Percentiles rank a stretch among this genome's conserved stretches.
These are phyloP conservation scores for Thecocarcelia acutangulata DNA, from an alignment of 2,888 invertebrate genomes.

Conservation along the genomic window DNA sequence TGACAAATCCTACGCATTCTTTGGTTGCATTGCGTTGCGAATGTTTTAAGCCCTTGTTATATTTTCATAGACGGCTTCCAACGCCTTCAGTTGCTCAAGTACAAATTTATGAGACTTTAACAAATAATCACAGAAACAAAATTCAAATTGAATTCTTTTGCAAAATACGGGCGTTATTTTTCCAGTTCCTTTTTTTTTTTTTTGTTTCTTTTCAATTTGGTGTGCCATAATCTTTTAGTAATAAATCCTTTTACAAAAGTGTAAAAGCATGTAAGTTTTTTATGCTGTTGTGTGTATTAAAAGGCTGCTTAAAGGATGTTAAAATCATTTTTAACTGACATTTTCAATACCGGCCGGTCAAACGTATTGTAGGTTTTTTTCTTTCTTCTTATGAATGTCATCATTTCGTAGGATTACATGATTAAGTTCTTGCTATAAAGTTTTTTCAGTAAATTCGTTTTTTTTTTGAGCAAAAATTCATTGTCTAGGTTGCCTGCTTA, in stretches of 20 bases:
- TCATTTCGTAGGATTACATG: conserved; percentile 51
- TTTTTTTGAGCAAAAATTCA: conserved; percentile 24
- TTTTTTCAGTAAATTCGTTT: background rate
- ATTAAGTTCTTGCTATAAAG: conserved; percentile 54
- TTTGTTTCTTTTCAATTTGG: background rate
- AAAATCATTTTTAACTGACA: conserved; percentile 57
- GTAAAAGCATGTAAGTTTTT: conserved; percentile 58
- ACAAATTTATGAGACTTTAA: conserved; percentile 59
- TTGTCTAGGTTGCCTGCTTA: conserved; percentile 31
- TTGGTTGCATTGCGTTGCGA: conserved; percentile 1
- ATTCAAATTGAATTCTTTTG: conserved; percentile 47
- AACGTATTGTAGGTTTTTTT: background rate
- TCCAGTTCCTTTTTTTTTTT: background rate
- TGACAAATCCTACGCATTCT: conserved; percentile 50
- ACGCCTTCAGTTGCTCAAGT: conserved; percentile 51
- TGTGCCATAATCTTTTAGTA: conserved; percentile 32
- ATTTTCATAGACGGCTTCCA: background rate
- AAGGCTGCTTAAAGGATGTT: conserved; percentile 48
- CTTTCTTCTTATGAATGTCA: conserved; percentile 39
- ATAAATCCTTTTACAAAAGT: conserved; percentile 58
- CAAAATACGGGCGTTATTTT: background rate
- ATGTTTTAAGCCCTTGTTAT: conserved; percentile 1
- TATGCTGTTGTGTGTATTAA: conserved; percentile 19
- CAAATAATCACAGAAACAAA: conserved; percentile 23
- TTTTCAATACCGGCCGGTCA: conserved; percentile 23